A percentile compares a stretch with the other conserved stretches of the same genome.
These are phyloP conservation scores for Leistus spinibarbis DNA, from an alignment of 2,888 invertebrate species.

Conservation along the genomic window DNA sequence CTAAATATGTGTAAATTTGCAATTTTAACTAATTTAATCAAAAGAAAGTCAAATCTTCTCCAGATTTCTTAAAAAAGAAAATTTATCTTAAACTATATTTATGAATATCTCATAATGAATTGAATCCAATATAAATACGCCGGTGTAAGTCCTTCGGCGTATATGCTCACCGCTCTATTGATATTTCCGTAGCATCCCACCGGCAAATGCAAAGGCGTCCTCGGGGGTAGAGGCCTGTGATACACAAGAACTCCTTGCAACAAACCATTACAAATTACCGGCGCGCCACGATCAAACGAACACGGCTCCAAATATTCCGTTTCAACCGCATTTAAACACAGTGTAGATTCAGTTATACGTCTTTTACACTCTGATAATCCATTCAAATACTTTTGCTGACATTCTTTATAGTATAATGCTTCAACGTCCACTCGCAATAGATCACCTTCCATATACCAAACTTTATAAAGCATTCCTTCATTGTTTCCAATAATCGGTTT, in stretches of 20 bases:
- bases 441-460: conserved; percentile 33
- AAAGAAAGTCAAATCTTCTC: no score
- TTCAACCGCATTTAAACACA: conserved; percentile 18
- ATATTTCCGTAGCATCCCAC: conserved; percentile 29
- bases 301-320: conserved; percentile 27
- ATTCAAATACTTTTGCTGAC: conserved; percentile 2
- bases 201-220: conserved; percentile 18
- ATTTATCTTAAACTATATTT: background rate
- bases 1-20: no score
- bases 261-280: conserved; percentile 14
- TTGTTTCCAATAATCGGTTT: conserved; percentile 13
- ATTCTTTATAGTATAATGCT: conserved; percentile 5
- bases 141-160: conserved; percentile 14
- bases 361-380: conserved; percentile 26
- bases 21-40: no score
- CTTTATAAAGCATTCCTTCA: conserved; percentile 24
- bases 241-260: conserved; percentile 25
- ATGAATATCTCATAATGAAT: background rate
- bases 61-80: no score
- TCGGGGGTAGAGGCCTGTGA: conserved; percentile 15
- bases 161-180: conserved; percentile 15
- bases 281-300: conserved; percentile 26
- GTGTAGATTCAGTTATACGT: background rate
- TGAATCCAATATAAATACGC: conserved; percentile 7
- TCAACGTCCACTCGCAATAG: conserved; percentile 17